Base-by-base conservation (phyloP, 2,113 vertebrate species). In the Morone chrysops region DNA sequence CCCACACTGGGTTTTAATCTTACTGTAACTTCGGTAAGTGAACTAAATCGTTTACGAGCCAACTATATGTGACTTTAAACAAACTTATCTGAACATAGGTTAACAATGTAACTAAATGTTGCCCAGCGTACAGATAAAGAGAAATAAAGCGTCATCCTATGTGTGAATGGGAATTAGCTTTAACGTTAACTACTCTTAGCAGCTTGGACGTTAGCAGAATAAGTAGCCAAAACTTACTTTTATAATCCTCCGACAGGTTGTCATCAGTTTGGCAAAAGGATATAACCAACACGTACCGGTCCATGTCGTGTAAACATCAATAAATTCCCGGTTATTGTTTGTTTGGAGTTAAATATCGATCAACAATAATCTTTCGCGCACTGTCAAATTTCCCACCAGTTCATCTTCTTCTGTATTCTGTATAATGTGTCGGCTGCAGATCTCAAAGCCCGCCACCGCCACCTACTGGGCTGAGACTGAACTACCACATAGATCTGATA, bases 331-430 rank as follows among this genome's bases (percentile, higher is more conserved):
- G 22, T 2, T 43, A 48, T 0, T 8, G 25, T 22, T 5, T n/a
- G 14, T 14, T 7, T 7, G 8, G 5, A 18, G 17, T 40, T 0
- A 72, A 48, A 18, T 16, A 1, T 53, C 3, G 9, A 0, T 18
- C 14, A 25, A 48, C 51, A 68, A 80, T 25, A 50, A 7, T 8
- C 6, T 51, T 60, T 79, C 56, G 73, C 57, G n/a, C 75, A 78
- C 40, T 75, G 60, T 93, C 88, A 91, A 93, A 93, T 89, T 92
- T 94, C 93, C 92, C 93, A 88, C 91, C 85, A 60, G 8, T 3
- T 70, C 5, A 70, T 87, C 86, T 92, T 89, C 83, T 76, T 87
- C 82, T 78, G 59, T 43, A 1, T 2, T 75, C 45, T 40, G 3
- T 20, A 3, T 5, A 41, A 14, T 3, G 1, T 31, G 2, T 4